phyloP scores from a whole-genome alignment of 2,888 invertebrate genomes.

The Abrostola triplasia region DNA sequence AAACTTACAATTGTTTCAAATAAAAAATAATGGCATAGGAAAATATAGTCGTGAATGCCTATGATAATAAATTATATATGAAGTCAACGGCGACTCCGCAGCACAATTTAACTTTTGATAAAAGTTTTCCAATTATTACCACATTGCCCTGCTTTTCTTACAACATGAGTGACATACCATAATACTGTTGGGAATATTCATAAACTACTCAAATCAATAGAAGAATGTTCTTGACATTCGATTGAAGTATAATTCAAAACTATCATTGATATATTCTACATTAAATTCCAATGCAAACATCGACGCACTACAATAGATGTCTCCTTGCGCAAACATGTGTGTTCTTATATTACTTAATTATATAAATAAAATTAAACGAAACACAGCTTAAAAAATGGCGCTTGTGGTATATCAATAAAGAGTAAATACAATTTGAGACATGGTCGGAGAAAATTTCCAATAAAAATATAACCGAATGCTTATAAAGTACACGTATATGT shows the following conservation, averaged over 20 bases:
- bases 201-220: constrained; percentile 23
- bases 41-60: too few species aligned
- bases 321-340: constrained; percentile 28
- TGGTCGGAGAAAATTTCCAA: constrained; percentile 35
- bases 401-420: constrained; percentile 21
- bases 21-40: not conserved
- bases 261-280: constrained; percentile 31
- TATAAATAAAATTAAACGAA: constrained; percentile 43
- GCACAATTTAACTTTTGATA: too few species aligned
- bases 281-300: constrained; percentile 25
- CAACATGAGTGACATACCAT: constrained; percentile 22
- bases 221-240: constrained; percentile 27
- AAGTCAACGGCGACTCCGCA: too few species aligned
- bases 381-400: constrained; percentile 31
- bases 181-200: constrained; percentile 26
- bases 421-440: constrained; percentile 20
- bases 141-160: constrained; percentile 25
- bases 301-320: constrained; percentile 15
- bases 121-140: not conserved
- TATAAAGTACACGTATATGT: constrained; percentile 57
- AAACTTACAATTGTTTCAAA: not conserved
- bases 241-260: constrained; percentile 24
- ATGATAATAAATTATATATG: too few species aligned
- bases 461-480: constrained; percentile 54
- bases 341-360: constrained; percentile 33